Percentiles rank a stretch among this genome's conserved stretches.
Evolutionary conservation across 2,888 invertebrate genomes (phyloP).

Genomic region (Lysandra coridon): DNA sequence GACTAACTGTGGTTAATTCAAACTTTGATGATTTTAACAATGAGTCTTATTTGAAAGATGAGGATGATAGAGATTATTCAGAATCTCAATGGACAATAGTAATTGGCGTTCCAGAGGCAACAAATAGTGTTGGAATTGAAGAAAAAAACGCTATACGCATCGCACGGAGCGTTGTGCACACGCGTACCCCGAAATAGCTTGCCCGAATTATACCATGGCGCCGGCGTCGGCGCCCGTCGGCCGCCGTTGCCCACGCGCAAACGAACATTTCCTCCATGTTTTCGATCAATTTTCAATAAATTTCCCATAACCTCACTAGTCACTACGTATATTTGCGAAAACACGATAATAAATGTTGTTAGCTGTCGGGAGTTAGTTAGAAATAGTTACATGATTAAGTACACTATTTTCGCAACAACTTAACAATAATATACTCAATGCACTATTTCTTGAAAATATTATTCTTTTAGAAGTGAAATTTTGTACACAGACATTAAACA

Average conservation of each 20-base stretch:
- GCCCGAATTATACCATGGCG: constrained; percentile 78
- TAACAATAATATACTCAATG: background rate
- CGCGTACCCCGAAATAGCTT: constrained; percentile 76
- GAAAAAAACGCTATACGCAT: constrained; percentile 65
- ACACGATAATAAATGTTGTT: constrained; percentile 16
- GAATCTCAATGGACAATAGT: constrained; percentile 29
- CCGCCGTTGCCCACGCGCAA: constrained; percentile 52
- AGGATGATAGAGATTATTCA: background rate
- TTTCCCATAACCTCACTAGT: constrained; percentile 33
- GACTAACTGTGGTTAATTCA: background rate
- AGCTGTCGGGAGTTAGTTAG: background rate
- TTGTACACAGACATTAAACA: background rate
- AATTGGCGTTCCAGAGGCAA: constrained; percentile 37
- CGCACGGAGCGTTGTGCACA: constrained; percentile 64
- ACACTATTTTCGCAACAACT: background rate
- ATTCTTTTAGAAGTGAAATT: background rate
- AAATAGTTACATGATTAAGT: background rate
- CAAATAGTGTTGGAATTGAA: constrained; percentile 55
- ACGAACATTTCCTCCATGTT: constrained; percentile 34
- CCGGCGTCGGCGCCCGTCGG: constrained; percentile 68
- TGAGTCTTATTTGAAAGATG: background rate
- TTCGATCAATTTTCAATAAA: constrained; percentile 35
- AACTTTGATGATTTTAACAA: background rate
- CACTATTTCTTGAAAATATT: background rate
- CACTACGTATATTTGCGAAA: constrained; percentile 19